These are phyloP conservation scores for Limonius californicus DNA, from an alignment of 1,140 invertebrate genomes.

Conservation along the genomic window DNA sequence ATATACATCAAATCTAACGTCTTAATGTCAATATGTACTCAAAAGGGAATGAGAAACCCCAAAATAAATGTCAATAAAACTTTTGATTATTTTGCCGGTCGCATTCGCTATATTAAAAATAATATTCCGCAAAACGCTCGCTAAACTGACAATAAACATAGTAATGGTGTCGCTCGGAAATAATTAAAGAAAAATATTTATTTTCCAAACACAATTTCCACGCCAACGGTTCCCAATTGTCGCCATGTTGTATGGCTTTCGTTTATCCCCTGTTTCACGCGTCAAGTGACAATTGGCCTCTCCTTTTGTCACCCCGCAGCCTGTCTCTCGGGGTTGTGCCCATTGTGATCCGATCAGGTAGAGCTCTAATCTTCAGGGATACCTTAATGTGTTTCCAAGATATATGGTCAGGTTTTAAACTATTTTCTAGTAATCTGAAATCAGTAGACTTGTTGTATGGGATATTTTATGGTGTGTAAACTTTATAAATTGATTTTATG, in stretches of 20 bases:
- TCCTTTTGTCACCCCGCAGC: background rate
- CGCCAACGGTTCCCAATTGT: constrained; percentile 27
- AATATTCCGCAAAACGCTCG: background rate
- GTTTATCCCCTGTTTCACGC: constrained; percentile 17
- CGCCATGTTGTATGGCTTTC: constrained; percentile 1
- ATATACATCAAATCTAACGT: no score
- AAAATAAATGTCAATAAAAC: no score
- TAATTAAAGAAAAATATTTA: constrained; percentile 34
- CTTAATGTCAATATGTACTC: no score
- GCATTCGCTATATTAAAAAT: background rate
- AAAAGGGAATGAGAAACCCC: no score
- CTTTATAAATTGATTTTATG: constrained; percentile 28
- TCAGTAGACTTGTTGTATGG: constrained; percentile 17
- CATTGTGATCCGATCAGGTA: constrained; percentile 13
- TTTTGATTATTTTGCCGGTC: no score
- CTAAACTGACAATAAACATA: constrained; percentile 5
- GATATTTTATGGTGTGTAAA: constrained; percentile 27
- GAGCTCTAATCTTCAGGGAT: constrained; percentile 10
- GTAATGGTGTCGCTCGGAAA: constrained; percentile 10
- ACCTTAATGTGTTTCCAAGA: constrained; percentile 16
- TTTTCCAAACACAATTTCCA: constrained; percentile 36
- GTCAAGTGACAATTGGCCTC: constrained; percentile 21
- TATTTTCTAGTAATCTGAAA: constrained; percentile 25
- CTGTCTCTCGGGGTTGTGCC: background rate
- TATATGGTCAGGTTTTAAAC: constrained; percentile 18